phyloP scores from a whole-genome alignment of 2,113 vertebrate species.

The Aegithalos caudatus region DNA sequence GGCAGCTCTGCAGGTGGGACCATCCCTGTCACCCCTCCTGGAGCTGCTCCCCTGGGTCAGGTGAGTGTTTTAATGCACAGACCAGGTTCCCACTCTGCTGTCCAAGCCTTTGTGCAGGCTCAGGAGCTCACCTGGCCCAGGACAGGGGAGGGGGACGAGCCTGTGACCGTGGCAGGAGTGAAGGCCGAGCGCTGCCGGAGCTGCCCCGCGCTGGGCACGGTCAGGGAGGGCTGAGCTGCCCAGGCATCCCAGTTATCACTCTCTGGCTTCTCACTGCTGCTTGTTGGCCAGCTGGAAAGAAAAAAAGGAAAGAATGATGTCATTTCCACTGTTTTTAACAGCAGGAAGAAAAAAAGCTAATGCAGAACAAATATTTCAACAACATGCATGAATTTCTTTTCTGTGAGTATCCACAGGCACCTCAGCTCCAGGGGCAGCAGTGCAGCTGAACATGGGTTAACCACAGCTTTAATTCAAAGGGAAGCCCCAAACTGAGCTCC shows the following conservation, averaged over 20 bases:
- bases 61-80: not conserved
- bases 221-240: conserved; percentile 91
- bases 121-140: conserved; percentile 86
- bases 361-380: not conserved
- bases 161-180: conserved; percentile 91
- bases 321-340: not conserved
- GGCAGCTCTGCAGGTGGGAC: not conserved
- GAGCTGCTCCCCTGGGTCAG: not conserved
- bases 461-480: not conserved
- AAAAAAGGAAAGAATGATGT: accelerated
- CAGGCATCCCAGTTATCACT: conserved; percentile 93
- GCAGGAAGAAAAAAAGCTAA: not conserved
- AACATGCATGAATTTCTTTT: not conserved
- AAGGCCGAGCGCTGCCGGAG: conserved; percentile 93
- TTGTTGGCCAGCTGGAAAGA: conserved; percentile 87
- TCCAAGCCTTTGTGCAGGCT: not conserved
- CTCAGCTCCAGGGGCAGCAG: not conserved
- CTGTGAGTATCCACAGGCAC: not conserved
- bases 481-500: too few relatives aligned
- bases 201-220: conserved; percentile 88
- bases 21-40: not conserved
- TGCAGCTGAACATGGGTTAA: not conserved
- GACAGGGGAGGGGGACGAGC: conserved; percentile 94
- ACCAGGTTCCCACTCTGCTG: not conserved
- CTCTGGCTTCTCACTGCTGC: conserved; percentile 79